Evolutionary conservation across 92 coral and sea anemone genomes (phyloP).

Genomic region (Diadumene lineata): DNA sequence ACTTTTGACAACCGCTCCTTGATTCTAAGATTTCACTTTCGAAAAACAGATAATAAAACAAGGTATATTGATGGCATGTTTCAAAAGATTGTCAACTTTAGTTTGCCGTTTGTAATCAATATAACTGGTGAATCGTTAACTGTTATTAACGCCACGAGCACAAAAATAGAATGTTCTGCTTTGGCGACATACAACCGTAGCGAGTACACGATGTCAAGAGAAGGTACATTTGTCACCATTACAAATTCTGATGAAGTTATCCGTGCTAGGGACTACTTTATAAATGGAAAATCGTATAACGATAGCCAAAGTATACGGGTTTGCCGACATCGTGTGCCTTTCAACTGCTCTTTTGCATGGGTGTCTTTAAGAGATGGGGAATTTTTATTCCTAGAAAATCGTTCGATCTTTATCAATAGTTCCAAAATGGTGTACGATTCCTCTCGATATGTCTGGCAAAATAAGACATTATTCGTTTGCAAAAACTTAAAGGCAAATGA

Average conservation of each 20-base stretch:
- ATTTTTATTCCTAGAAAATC: slow-evolving; percentile 30
- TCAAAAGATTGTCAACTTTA: slow-evolving; percentile 9
- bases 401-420: slow-evolving; percentile 39
- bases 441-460: slow-evolving; percentile 17
- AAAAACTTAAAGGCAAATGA: slow-evolving; percentile 21
- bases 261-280: slow-evolving; percentile 13
- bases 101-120: slow-evolving; percentile 8
- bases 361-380: slow-evolving; percentile 21
- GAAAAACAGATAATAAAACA: not conserved
- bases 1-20: not conserved
- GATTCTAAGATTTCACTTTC: not conserved
- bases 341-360: slow-evolving; percentile 34
- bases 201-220: slow-evolving; percentile 22
- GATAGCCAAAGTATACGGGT: slow-evolving; percentile 28
- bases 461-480: slow-evolving; percentile 45
- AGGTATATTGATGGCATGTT: not conserved
- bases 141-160: slow-evolving; percentile 32
- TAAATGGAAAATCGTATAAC: slow-evolving; percentile 4
- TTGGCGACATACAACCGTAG: slow-evolving; percentile 4
- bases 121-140: slow-evolving; percentile 4
- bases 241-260: slow-evolving; percentile 26
- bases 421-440: slow-evolving; percentile 13
- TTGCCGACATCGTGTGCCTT: slow-evolving; percentile 23
- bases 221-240: slow-evolving; percentile 29
- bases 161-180: slow-evolving; percentile 23